A percentile compares a stretch with the other conserved stretches of the same genome.
Evolutionary conservation across 2,888 invertebrate species (phyloP).

Genomic region (Himalopsyche anomala): DNA sequence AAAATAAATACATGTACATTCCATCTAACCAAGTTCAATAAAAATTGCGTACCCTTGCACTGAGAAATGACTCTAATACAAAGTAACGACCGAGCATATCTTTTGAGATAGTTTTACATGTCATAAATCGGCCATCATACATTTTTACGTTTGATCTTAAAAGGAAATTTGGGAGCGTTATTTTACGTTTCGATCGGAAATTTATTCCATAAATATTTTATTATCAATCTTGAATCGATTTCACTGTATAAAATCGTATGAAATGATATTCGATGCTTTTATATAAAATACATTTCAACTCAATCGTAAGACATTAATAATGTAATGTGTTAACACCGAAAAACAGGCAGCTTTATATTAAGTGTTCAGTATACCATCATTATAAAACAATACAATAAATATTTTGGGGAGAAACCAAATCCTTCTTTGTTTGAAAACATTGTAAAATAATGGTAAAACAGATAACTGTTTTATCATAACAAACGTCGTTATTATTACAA

Average conservation of each 20-base stretch:
- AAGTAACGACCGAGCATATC: neutral
- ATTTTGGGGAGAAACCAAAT: too few relatives aligned
- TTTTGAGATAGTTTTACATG: slow-evolving; percentile 18
- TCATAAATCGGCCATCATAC: neutral
- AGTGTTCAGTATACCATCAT: too few relatives aligned
- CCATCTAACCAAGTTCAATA: neutral
- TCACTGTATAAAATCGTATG: neutral
- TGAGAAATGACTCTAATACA: neutral
- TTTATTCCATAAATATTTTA: slow-evolving; percentile 23
- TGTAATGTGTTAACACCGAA: too few relatives aligned
- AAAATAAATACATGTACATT: neutral
- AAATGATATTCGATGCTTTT: neutral
- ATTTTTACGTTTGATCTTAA: slow-evolving; percentile 20
- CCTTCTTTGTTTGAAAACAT: too few relatives aligned
- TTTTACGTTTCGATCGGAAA: neutral
- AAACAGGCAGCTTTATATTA: too few relatives aligned
- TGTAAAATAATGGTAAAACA: too few relatives aligned
- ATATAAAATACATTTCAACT: neutral
- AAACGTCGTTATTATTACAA: too few relatives aligned
- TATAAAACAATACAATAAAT: too few relatives aligned
- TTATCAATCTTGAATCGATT: slow-evolving; percentile 10
- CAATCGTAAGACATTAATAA: too few relatives aligned
- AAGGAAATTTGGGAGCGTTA: neutral
- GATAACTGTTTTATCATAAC: too few relatives aligned
- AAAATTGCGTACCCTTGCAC: neutral